A percentile compares a stretch with the other conserved stretches of the same genome.
Evolutionary conservation across 2,113 vertebrate species (phyloP).

Genomic region (Paraplagusia blochii): DNA sequence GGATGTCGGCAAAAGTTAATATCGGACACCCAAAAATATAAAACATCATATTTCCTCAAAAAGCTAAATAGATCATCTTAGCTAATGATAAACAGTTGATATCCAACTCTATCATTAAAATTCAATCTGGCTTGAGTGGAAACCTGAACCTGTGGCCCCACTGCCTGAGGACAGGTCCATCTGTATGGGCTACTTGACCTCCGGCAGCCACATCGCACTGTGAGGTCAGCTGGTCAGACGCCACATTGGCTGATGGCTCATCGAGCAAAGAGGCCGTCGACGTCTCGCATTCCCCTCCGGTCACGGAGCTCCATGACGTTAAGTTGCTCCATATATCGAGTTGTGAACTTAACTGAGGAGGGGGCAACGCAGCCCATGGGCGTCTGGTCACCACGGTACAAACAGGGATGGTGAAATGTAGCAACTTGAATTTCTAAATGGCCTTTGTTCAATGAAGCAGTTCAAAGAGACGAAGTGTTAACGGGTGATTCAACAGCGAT

Average conservation of each 20-base stretch:
- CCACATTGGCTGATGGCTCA: conserved; percentile 49
- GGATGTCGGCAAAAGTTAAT: too few species aligned
- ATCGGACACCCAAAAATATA: too few species aligned
- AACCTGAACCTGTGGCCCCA: conserved; percentile 36
- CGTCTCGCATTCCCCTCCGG: conserved; percentile 38
- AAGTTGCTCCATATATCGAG: conserved; percentile 37
- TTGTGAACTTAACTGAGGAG: conserved; percentile 18
- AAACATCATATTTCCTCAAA: too few species aligned
- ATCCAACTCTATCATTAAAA: too few species aligned
- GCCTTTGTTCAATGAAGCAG: conserved; percentile 29
- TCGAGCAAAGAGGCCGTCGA: conserved; percentile 29
- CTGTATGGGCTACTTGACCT: conserved; percentile 54
- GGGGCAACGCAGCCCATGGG: conserved; percentile 13
- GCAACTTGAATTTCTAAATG: conserved; percentile 27
- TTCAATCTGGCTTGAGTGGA: not conserved
- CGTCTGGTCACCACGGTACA: conserved; percentile 16
- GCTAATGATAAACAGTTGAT: too few species aligned
- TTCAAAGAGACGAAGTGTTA: conserved; percentile 18
- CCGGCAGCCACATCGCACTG: not conserved
- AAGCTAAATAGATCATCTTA: too few species aligned
- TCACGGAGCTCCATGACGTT: conserved; percentile 12
- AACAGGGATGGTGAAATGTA: conserved; percentile 15
- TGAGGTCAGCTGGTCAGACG: conserved; percentile 55
- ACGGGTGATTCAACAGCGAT: conserved; percentile 36
- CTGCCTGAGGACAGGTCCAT: conserved; percentile 37